These are phyloP conservation scores for Palloptera scutellata DNA, from an alignment of 2,888 invertebrate genomes.

Conservation along the genomic window DNA sequence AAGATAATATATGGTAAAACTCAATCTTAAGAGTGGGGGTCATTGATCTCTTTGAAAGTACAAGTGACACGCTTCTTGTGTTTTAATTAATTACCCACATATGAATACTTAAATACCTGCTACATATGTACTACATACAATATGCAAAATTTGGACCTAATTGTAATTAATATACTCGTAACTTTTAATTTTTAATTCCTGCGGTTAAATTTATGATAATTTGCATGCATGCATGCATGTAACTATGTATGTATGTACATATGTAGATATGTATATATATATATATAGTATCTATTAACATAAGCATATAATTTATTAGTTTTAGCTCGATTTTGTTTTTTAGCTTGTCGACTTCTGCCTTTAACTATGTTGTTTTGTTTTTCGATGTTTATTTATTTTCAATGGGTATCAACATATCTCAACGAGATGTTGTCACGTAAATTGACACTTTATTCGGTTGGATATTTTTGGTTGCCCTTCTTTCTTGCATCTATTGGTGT, in stretches of 20 bases:
- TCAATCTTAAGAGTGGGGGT: too few relatives aligned
- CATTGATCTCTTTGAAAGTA: too few relatives aligned
- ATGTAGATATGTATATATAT: too few relatives aligned
- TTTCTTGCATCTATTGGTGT: slow-evolving; percentile 16
- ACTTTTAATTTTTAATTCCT: slow-evolving; percentile 1
- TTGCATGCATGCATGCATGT: not conserved
- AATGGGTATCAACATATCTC: slow-evolving; percentile 4
- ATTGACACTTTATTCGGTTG: slow-evolving; percentile 52
- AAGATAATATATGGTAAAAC: too few relatives aligned
- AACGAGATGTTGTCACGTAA: slow-evolving; percentile 43
- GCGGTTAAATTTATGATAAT: not conserved
- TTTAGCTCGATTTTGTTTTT: slow-evolving; percentile 7
- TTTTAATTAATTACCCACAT: too few relatives aligned
- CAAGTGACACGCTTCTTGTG: too few relatives aligned
- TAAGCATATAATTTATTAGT: not conserved
- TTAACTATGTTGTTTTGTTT: not conserved
- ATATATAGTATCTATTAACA: too few relatives aligned
- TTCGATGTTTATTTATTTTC: not conserved
- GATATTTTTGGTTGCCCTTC: slow-evolving; percentile 16
- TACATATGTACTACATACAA: not conserved
- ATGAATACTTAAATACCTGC: not conserved
- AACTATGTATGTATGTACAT: not conserved
- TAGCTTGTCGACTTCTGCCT: not conserved
- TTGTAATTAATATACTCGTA: not conserved
- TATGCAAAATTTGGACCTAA: not conserved